Conservation (phyloP, 2,888 invertebrate genomes). For the Germaria angustata region DNA sequence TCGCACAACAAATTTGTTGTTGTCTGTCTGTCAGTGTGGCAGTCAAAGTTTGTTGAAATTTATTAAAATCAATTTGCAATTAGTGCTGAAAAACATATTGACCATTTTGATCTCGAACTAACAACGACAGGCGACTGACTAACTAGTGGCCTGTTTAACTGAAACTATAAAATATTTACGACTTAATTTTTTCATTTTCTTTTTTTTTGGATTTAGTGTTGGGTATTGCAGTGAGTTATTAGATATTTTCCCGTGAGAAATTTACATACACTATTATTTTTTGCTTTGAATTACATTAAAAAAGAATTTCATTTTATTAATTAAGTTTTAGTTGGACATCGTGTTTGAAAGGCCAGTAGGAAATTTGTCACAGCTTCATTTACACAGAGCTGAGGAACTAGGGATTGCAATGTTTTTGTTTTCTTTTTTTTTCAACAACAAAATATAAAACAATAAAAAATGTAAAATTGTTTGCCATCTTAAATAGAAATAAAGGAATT, state of each 20-base stretch:
- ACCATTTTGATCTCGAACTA: conserved; percentile 52
- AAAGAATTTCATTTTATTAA: conserved; percentile 60
- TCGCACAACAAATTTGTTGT: conserved; percentile 54
- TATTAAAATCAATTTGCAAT: conserved; percentile 76
- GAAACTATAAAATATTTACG: conserved; percentile 36
- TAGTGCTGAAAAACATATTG: conserved; percentile 69
- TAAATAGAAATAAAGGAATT: no score
- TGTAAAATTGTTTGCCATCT: no score
- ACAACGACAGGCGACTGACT: conserved; percentile 25
- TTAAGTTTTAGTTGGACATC: conserved; percentile 58
- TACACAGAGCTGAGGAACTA: no score
- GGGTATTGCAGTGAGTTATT: conserved; percentile 67
- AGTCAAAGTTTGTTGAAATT: conserved; percentile 68
- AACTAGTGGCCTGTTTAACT: conserved; percentile 39
- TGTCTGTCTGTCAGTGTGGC: conserved; percentile 64
- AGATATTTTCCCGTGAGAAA: conserved; percentile 77
- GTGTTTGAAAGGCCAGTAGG: conserved; percentile 20
- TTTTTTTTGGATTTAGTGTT: conserved; percentile 31
- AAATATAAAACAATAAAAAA: no score
- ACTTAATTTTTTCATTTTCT: conserved; percentile 45
- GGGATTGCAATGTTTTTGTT: no score
- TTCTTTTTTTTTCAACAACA: no score
- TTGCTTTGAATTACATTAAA: conserved; percentile 35
- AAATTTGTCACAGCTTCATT: no score
- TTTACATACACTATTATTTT: conserved; percentile 70